A percentile compares a stretch with the other conserved stretches of the same genome.
Evolutionary conservation across 2,888 invertebrate species (phyloP).

Genomic region (Vanessa cardui): DNA sequence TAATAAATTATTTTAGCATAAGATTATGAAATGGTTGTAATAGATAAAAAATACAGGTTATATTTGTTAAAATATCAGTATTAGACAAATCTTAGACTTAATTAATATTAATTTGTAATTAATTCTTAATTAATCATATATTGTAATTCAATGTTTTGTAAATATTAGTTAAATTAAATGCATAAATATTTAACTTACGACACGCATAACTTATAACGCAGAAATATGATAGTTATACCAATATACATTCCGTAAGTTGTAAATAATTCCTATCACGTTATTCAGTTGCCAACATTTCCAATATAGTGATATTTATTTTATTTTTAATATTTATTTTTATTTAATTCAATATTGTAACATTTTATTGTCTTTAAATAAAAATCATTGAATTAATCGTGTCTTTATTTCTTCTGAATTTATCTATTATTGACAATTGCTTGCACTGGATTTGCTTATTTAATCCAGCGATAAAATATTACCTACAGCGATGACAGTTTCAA

Average conservation of each 20-base stretch:
- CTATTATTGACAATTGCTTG: no score
- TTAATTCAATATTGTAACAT: conserved; percentile 55
- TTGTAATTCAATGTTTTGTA: conserved; percentile 2
- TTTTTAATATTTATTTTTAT: conserved; percentile 65
- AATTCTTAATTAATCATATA: neutral
- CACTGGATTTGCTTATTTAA: no score
- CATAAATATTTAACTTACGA: neutral
- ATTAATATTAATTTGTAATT: neutral
- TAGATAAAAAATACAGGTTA: conserved; percentile 8
- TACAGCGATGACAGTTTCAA: no score
- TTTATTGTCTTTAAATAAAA: conserved; percentile 35
- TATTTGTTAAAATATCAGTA: conserved; percentile 34
- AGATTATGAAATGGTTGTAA: conserved; percentile 5
- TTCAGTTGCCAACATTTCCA: conserved; percentile 42
- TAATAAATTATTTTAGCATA: conserved; percentile 6
- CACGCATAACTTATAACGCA: neutral
- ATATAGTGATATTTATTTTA: conserved; percentile 59
- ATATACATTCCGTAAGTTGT: conserved; percentile 36
- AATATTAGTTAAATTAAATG: conserved; percentile 5
- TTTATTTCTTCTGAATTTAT: neutral
- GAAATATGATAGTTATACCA: neutral
- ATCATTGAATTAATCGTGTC: conserved; percentile 20
- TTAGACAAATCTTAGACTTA: conserved; percentile 18
- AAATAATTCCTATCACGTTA: conserved; percentile 31
- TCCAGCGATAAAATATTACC: no score